Base-by-base conservation (phyloP, 1,140 invertebrate species). In the Drosophila simulans region DNA sequence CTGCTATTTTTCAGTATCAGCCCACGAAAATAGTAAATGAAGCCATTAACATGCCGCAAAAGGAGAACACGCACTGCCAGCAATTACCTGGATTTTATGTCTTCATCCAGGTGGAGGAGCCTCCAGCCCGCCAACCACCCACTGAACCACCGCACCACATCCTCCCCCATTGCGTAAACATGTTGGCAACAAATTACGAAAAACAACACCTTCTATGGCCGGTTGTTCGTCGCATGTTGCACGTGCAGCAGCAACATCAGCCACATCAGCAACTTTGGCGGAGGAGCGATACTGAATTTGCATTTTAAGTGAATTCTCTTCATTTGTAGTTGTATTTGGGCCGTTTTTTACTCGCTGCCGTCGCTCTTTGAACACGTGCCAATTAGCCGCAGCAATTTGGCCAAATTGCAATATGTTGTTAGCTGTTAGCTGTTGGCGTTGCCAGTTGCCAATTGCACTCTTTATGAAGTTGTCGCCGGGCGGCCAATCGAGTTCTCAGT, bases 301-400 rank as follows among this genome's bases (percentile, higher is more conserved):
- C 83, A 86, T 86, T 86, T 86, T 86, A 86, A 86, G 83, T 88
- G 83, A 88, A 86, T 88, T 86, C 83, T 86, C 79, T 88, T 85
- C 82, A 85, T 86, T 86, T 78, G 82, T 69, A 77, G 79, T 80
- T 75, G 82, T 69, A 84, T 84, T 80, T 75, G 70, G 69, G 51
- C 40, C 71, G 72, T 46, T 60, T 79, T 52, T 52, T 66, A 34
- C 34, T 62, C n/a, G 46, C 43, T 31, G 58, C 48, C 52, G 55
- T 54, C 39, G 49, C 60, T 55, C 62, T 55, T 43, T 75, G 54
- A 83, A 86, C 84, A 86, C 83, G 83, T 86, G 79, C 79, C 83
- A 86, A 86, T 86, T 86, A 86, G 83, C 79, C 76, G 76, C 76
- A 49, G 79, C 83, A 86, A 86, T 86, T 86, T 88, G 84, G 83